Evolutionary conservation across 2,888 invertebrate species (phyloP).

Genomic region (Opisthograptis luteolata): DNA sequence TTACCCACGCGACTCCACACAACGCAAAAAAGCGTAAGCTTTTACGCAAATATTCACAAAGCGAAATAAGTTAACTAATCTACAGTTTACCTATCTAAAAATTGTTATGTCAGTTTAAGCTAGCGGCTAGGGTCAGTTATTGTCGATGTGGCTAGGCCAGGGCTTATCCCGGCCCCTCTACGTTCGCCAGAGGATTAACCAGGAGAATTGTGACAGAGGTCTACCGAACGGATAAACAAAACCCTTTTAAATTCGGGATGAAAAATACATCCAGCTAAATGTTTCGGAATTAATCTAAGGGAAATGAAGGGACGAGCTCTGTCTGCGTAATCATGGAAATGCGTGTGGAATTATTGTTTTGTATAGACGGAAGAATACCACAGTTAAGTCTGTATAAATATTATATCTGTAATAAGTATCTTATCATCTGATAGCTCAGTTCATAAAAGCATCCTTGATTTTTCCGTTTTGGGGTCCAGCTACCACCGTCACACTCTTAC

Average conservation of each 20-base stretch:
- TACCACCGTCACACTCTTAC: no score
- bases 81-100: background rate
- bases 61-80: background rate
- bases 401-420: background rate
- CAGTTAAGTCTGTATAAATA: no score
- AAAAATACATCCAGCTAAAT: conserved; percentile 25
- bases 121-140: conserved; percentile 8
- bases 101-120: conserved; percentile 5
- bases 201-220: conserved; percentile 21
- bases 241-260: conserved; percentile 27
- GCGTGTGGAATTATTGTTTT: conserved; percentile 2
- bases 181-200: conserved; percentile 20
- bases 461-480: no score
- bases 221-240: conserved; percentile 28
- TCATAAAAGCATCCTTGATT: no score
- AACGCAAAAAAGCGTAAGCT: no score
- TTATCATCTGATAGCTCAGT: background rate
- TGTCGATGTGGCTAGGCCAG: conserved; percentile 4
- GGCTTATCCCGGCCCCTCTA: conserved; percentile 19
- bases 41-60: background rate
- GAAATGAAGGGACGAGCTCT: conserved; percentile 17
- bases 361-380: background rate
- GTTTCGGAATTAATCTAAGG: conserved; percentile 26
- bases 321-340: conserved; percentile 5
- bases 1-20: no score